A percentile compares a stretch with the other conserved stretches of the same genome.
phyloP scores from a whole-genome alignment of 2,888 invertebrate species.

The Penaeus monodon region DNA sequence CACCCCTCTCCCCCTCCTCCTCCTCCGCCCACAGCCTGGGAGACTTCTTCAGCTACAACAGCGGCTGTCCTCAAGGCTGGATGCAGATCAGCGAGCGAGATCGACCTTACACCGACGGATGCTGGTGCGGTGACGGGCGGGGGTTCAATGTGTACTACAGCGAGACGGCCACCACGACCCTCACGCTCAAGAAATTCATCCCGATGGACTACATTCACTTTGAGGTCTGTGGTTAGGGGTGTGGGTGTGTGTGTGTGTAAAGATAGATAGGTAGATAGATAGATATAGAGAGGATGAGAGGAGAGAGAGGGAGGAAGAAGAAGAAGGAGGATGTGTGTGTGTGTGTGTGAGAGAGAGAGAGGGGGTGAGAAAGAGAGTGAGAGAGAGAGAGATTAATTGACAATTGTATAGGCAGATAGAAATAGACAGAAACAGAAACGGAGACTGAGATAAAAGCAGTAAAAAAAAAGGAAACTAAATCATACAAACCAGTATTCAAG shows the following conservation, averaged over 20 bases:
- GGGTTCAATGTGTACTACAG: conserved; percentile 89
- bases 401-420: not conserved
- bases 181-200: conserved; percentile 80
- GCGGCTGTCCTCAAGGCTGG: conserved; percentile 64
- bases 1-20: too few species aligned
- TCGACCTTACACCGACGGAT: conserved; percentile 80
- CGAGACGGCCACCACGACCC: conserved; percentile 83
- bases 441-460: not conserved
- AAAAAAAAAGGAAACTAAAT: too few species aligned
- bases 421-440: not conserved
- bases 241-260: not conserved
- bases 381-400: too few species aligned
- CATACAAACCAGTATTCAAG: too few species aligned
- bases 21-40: conserved; percentile 42
- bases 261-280: too few species aligned
- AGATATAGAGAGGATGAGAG: not conserved
- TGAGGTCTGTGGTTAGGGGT: conserved; percentile 40
- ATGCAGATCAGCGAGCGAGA: conserved; percentile 83
- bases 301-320: not conserved
- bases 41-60: conserved; percentile 65
- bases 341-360: not conserved
- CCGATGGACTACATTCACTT: conserved; percentile 74
- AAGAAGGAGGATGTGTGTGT: too few species aligned
- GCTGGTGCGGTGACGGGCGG: conserved; percentile 88
- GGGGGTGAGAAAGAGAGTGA: not conserved